These are phyloP conservation scores for Capromys pilorides DNA, from an alignment of 2,797 vertebrate genomes.

Conservation along the genomic window DNA sequence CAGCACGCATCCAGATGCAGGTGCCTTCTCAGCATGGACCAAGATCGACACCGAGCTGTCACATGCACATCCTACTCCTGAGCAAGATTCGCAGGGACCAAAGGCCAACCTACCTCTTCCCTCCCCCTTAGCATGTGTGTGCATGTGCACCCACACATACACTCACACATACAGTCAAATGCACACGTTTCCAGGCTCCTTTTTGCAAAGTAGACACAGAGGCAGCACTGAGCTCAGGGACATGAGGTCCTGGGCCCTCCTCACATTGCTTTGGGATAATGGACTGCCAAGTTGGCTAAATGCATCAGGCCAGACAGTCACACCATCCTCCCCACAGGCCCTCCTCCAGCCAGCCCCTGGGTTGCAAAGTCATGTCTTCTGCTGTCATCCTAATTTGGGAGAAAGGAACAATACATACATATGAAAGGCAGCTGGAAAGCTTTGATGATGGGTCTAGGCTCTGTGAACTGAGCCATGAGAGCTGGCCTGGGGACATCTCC, in stretches of 20 bases:
- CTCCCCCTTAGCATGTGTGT: neutral
- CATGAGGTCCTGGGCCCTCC: too few relatives aligned
- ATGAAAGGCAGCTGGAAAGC: neutral
- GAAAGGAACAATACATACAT: neutral
- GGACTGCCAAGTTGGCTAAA: neutral
- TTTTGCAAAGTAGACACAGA: neutral
- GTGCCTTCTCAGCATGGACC: neutral
- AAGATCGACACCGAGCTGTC: neutral
- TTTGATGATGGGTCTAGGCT: neutral
- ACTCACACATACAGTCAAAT: neutral
- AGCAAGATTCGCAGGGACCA: neutral
- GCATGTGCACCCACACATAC: too few relatives aligned
- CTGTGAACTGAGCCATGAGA: neutral
- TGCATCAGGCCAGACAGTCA: neutral
- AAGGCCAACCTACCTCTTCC: neutral
- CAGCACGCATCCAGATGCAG: neutral
- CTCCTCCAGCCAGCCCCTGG: neutral
- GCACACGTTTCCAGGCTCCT: neutral
- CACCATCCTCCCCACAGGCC: too few relatives aligned
- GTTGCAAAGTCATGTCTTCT: neutral
- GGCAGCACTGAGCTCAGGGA: neutral
- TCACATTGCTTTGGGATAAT: neutral
- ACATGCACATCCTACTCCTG: neutral
- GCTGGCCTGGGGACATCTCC: neutral
- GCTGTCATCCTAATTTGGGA: neutral